Conservation (phyloP, 1,140 invertebrate species). For the Thrips palmi region DNA sequence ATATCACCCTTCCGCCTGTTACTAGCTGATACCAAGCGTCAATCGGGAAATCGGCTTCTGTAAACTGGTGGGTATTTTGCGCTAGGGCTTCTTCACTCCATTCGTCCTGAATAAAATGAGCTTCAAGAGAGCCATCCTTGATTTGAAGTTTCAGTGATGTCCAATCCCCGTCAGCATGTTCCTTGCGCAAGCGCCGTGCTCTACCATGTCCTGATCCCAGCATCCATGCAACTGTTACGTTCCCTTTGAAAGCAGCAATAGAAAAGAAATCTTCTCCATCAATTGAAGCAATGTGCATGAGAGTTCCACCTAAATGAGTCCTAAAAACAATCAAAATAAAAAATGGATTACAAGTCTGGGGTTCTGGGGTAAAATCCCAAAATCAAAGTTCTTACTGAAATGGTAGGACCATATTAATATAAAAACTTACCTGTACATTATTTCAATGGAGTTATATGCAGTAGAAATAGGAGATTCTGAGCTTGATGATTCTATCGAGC, state of each 20-base stretch:
- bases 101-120: no score
- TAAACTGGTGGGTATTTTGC: slow-evolving; percentile 26
- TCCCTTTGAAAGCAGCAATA: neutral
- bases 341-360: no score
- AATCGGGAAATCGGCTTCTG: slow-evolving; percentile 28
- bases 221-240: slow-evolving; percentile 16
- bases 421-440: no score
- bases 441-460: no score
- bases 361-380: no score
- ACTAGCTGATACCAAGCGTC: slow-evolving; percentile 37
- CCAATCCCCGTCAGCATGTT: slow-evolving; percentile 43
- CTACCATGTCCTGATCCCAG: slow-evolving; percentile 10
- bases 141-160: slow-evolving; percentile 37
- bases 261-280: no score
- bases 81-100: slow-evolving; percentile 31
- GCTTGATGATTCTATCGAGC: neutral
- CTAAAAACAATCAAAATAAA: no score
- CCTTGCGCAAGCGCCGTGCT: slow-evolving; percentile 31
- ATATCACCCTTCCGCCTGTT: slow-evolving; percentile 24
- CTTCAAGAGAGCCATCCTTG: slow-evolving; percentile 30
- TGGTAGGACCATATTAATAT: no score
- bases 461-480: no score
- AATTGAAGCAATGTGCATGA: no score
- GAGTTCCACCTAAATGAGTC: no score
- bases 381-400: no score